Conservation (phyloP, 2,113 vertebrate genomes). For the Oryzias curvinotus region DNA sequence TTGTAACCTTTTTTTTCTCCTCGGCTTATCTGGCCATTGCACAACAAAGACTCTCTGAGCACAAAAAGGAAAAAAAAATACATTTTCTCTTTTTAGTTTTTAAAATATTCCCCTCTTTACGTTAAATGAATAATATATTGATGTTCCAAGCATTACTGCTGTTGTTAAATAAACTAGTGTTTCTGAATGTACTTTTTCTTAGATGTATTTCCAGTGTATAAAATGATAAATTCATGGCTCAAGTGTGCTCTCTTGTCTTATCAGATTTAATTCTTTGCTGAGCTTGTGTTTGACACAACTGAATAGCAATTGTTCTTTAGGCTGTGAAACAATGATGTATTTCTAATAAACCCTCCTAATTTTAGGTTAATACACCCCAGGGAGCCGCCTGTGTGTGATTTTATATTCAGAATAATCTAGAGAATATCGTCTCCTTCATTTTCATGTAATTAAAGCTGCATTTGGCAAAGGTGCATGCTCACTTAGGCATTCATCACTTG, state of each 20-base stretch:
- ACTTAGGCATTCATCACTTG: no score
- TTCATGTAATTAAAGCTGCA: background rate
- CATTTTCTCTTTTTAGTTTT: conserved; percentile 53
- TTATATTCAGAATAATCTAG: no score
- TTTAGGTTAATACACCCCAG: conserved; percentile 4
- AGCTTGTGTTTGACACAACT: conserved; percentile 3
- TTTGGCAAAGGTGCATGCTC: no score
- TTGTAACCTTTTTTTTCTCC: conserved; percentile 45
- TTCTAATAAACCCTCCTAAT: background rate
- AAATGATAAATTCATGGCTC: conserved; percentile 49
- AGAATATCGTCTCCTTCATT: background rate
- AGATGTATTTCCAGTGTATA: conserved; percentile 33
- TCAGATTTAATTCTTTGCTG: conserved; percentile 5
- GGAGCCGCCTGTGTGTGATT: background rate
- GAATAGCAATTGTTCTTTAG: background rate
- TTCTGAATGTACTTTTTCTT: conserved; percentile 20
- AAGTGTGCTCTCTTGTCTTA: conserved; percentile 24
- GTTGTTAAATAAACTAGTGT: conserved; percentile 22
- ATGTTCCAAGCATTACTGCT: conserved; percentile 28
- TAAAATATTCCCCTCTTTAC: conserved; percentile 49
- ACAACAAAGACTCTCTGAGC: conserved; percentile 54
- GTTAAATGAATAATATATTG: conserved; percentile 64
- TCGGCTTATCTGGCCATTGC: conserved; percentile 43
- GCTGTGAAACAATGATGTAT: background rate
- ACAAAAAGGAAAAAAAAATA: conserved; percentile 57